Evolutionary conservation across 2,113 vertebrate genomes (phyloP).

Genomic region (Felis chaus): DNA sequence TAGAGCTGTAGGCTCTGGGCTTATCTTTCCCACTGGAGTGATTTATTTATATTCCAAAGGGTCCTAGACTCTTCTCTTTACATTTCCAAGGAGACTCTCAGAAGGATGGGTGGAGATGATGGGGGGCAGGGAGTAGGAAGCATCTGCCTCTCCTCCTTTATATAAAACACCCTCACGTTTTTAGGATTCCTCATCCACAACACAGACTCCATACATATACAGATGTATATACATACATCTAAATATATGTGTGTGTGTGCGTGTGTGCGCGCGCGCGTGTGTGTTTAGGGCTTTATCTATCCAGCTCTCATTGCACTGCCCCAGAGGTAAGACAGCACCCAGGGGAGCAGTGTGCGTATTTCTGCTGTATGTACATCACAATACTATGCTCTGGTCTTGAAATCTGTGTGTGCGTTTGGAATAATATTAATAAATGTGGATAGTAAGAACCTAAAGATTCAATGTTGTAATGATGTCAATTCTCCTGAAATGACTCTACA

Average conservation of each 20-base stretch:
- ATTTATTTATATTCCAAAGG: neutral
- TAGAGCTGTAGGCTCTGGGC: neutral
- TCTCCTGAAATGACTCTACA: neutral
- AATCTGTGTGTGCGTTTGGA: neutral
- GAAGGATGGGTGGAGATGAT: neutral
- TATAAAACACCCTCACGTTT: neutral
- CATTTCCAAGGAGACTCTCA: neutral
- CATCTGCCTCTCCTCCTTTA: neutral
- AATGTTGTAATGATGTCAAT: neutral
- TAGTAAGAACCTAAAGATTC: neutral
- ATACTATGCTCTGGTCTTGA: neutral
- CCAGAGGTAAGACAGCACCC: neutral
- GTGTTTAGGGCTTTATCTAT: neutral
- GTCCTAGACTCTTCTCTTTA: neutral
- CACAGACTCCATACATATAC: neutral
- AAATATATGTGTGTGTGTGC: no score
- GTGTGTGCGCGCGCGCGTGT: rapidly evolving
- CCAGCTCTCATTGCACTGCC: neutral
- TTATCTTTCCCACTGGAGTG: neutral
- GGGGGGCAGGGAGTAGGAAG: neutral
- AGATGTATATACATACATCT: no score
- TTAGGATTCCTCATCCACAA: neutral
- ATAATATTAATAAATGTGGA: neutral
- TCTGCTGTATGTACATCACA: neutral
- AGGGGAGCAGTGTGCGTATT: neutral